These are phyloP conservation scores for Chloroclystis v-ata DNA, from an alignment of 2,888 invertebrate genomes.

Conservation along the genomic window DNA sequence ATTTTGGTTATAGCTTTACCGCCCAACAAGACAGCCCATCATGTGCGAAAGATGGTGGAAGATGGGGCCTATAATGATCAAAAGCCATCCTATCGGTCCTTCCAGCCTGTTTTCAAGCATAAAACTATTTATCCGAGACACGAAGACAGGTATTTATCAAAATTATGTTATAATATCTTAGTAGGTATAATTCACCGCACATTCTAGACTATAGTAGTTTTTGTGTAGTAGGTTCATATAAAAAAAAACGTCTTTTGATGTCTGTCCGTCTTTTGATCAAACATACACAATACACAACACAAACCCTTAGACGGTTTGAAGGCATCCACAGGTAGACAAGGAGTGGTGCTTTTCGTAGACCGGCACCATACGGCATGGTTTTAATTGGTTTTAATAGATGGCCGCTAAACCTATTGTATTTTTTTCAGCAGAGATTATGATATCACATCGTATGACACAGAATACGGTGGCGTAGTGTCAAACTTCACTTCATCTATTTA, in stretches of 20 bases:
- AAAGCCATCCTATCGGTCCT: conserved; percentile 60
- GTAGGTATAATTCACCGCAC: too few species aligned
- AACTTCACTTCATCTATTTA: conserved; percentile 73
- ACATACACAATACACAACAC: too few species aligned
- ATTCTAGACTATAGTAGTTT: too few species aligned
- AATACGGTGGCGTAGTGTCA: conserved; percentile 69
- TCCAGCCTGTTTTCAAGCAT: conserved; percentile 61
- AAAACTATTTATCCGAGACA: conserved; percentile 55
- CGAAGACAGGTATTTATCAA: conserved; percentile 45
- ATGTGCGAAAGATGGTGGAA: conserved; percentile 46
- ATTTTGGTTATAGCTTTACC: conserved; percentile 46
- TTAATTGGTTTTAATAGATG: too few species aligned
- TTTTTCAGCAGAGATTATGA: conserved; percentile 50
- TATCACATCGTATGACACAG: conserved; percentile 65
- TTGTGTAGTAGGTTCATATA: too few species aligned
- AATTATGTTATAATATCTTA: too few species aligned
- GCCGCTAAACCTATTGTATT: not conserved
- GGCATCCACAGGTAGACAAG: too few species aligned
- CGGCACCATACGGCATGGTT: too few species aligned
- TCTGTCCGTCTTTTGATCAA: too few species aligned
- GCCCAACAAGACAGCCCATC: conserved; percentile 56
- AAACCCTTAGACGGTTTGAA: too few species aligned
- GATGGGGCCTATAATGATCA: conserved; percentile 54
- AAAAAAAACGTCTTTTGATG: too few species aligned
- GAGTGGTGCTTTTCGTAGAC: too few species aligned